Percentiles rank a stretch among this genome's conserved stretches.
Conservation (phyloP, 1,140 invertebrate species). For the Anoplolepis gracilipes region DNA sequence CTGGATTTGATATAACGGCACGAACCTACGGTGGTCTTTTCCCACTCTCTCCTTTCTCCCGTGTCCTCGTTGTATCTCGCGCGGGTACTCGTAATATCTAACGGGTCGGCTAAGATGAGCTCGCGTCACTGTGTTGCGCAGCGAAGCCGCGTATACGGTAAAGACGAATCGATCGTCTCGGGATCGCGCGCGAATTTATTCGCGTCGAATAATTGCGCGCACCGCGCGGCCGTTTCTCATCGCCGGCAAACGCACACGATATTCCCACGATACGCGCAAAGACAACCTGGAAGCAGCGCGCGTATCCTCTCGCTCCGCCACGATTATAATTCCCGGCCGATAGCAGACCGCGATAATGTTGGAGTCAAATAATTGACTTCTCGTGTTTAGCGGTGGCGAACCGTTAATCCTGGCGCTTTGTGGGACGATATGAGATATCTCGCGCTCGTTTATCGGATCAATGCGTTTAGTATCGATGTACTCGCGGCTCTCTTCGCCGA, state of each 20-base stretch:
- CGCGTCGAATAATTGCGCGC: constrained; percentile 33
- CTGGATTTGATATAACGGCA: constrained; percentile 76
- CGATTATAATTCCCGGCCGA: constrained; percentile 41
- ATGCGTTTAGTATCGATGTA: constrained; percentile 27
- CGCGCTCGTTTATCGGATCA: constrained; percentile 28
- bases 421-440: constrained; percentile 21
- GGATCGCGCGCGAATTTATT: constrained; percentile 32
- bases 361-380: constrained; percentile 52
- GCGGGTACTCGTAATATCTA: constrained; percentile 64
- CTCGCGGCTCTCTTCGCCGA: not conserved
- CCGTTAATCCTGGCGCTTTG: constrained; percentile 36
- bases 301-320: not conserved
- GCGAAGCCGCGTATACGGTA: not conserved
- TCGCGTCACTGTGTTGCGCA: not conserved
- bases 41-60: constrained; percentile 39
- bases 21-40: constrained; percentile 40
- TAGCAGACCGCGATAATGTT: constrained; percentile 41
- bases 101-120: constrained; percentile 59
- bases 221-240: constrained; percentile 22
- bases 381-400: constrained; percentile 47
- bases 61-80: constrained; percentile 44
- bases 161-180: constrained; percentile 21
- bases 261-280: constrained; percentile 26
- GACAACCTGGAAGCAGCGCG: not conserved
- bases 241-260: not conserved